phyloP scores from a whole-genome alignment of 2,888 invertebrate genomes.

The Dryobota labecula region DNA sequence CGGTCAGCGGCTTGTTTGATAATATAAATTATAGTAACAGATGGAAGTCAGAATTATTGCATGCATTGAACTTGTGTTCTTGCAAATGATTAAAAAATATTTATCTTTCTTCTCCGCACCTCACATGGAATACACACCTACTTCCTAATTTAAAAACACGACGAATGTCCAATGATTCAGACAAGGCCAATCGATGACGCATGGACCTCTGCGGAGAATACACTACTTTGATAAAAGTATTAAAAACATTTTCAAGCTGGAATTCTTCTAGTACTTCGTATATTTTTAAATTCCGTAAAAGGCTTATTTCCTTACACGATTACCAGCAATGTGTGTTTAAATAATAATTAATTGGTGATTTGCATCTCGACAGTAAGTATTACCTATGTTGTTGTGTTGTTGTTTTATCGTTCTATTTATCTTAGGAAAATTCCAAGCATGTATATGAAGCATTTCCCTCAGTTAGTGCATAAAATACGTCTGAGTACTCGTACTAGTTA shows the following conservation, averaged over 20 bases:
- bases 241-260: not conserved
- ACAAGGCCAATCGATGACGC: conserved; percentile 43
- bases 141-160: conserved; percentile 22
- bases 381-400: too few relatives aligned
- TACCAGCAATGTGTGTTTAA: not conserved
- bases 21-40: not conserved
- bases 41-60: not conserved
- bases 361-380: conserved; percentile 5
- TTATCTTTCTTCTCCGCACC: not conserved
- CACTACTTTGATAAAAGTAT: conserved; percentile 22
- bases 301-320: conserved; percentile 2
- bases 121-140: conserved; percentile 1
- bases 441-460: not conserved
- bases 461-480: not conserved
- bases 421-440: not conserved
- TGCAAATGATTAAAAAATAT: not conserved
- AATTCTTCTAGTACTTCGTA: not conserved
- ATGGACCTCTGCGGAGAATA: conserved; percentile 32
- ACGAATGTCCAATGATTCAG: conserved; percentile 45
- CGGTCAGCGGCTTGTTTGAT: too few relatives aligned
- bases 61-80: not conserved
- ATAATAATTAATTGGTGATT: not conserved
- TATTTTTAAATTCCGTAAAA: not conserved
- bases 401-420: not conserved
- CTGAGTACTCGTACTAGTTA: too few relatives aligned